Evolutionary conservation across 2,888 invertebrate species (phyloP).

Genomic region (Amblyteles armatorius): DNA sequence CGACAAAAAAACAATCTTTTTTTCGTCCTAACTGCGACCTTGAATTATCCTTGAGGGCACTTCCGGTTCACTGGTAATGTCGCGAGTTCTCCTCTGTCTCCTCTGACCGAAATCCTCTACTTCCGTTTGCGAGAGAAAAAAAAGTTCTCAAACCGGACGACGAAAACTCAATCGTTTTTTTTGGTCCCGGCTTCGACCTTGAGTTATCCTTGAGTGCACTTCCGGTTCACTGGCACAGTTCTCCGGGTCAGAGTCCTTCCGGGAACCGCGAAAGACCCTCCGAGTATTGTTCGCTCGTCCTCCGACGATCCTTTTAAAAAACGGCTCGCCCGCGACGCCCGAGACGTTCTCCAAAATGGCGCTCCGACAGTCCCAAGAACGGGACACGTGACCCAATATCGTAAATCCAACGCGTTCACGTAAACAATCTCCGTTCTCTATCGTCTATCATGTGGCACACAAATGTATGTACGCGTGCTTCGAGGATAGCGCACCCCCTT

Average conservation of each 20-base stretch:
- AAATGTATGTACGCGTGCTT: not conserved
- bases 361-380: not conserved
- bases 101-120: no score
- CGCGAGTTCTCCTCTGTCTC: no score
- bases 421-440: not conserved
- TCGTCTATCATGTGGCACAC: not conserved
- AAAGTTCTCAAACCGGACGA: not conserved
- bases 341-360: constrained; percentile 8
- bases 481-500: constrained; percentile 12
- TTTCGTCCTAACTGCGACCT: no score
- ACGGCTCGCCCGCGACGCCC: no score
- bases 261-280: no score
- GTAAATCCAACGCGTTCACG: not conserved
- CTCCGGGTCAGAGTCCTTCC: not conserved
- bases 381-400: constrained; percentile 6
- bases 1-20: no score
- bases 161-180: no score
- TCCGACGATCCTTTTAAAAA: no score
- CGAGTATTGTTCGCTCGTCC: no score
- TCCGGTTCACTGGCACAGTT: not conserved
- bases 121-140: no score
- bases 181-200: not conserved
- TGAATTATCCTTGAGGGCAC: no score
- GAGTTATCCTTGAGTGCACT: constrained; percentile 3
- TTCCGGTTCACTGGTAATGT: not conserved